Evolutionary conservation across 1,140 invertebrate species (phyloP), one percentile per base, ranked within the genome.

Genomic region (Ceratina calcarata): DNA sequence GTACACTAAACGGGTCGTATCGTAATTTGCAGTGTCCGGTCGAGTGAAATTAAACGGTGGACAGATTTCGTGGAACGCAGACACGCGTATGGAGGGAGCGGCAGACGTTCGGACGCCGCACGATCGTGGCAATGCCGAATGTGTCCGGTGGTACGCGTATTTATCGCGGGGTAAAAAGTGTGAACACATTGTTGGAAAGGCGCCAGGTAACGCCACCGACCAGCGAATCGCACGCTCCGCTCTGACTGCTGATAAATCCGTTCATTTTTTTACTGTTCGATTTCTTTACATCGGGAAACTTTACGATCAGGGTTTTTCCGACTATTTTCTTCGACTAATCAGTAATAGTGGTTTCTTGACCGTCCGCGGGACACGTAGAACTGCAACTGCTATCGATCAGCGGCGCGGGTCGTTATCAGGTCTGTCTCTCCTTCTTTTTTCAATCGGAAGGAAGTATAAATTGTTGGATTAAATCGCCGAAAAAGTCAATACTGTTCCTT

Each of bases 161-260:
- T 81, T 78, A 78, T 81, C 69, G 65, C 55, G 32, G 49, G 61
- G 64, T 45, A 73, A 71, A 78, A 82, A 82, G 77, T 49, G 77
- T n/a, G 69, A 82, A 82, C 77, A 80, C 27, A 68, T 73, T 65
- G 77, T 80, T 82, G 80, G 80, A 82, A 82, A 74, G 37, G 58
- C 68, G 80, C 80, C 80, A 82, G 76, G 61, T 79, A 66, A 79
- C 69, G 70, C 75, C 67, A 71, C 67, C 68, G 57, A 32, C 18
- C 37, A 1, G 20, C 18, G 49, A 69, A 16, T 67, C 58, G 60
- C 73, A 49, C 16, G 6, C 12, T 37, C 58, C 15, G 13, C 37
- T 51, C 61, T 65, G 18, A 18, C 32, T 27, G 18, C 3, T 7
- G 22, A 79, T 73, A 64, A 72, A 79, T 73, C 22, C 20, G 1